These are phyloP conservation scores for Monopterus albus DNA, from an alignment of 2,113 vertebrate species.

Conservation along the genomic window DNA sequence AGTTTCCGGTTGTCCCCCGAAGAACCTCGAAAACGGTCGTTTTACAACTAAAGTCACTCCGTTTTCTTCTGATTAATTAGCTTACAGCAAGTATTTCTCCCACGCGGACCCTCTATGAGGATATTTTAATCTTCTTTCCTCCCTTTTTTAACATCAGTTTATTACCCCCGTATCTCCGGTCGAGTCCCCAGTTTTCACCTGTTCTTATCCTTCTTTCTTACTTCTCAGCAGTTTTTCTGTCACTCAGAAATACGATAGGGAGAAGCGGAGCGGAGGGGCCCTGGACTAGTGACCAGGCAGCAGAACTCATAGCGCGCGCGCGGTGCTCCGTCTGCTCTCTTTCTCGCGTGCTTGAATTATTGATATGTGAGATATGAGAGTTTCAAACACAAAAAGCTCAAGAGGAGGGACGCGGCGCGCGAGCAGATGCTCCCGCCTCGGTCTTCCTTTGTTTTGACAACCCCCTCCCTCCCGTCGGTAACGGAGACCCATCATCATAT, in stretches of 20 bases:
- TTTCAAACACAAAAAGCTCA: slow-evolving; percentile 86
- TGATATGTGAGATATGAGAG: slow-evolving; percentile 86
- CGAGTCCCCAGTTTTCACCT: slow-evolving; percentile 26
- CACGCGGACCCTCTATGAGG: not conserved
- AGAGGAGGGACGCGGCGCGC: slow-evolving; percentile 62
- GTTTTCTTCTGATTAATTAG: not conserved
- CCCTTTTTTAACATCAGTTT: not conserved
- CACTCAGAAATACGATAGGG: slow-evolving; percentile 65
- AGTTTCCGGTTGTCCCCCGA: slow-evolving; percentile 41
- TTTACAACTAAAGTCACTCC: slow-evolving; percentile 25
- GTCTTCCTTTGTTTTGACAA: slow-evolving; percentile 38
- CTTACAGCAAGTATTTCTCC: slow-evolving; percentile 15
- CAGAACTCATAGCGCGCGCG: slow-evolving; percentile 83
- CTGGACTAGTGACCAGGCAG: slow-evolving; percentile 78
- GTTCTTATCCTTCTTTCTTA: slow-evolving; percentile 33
- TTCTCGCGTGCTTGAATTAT: slow-evolving; percentile 86
- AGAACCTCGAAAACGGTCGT: not conserved
- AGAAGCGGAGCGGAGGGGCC: slow-evolving; percentile 77
- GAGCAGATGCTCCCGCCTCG: slow-evolving; percentile 74
- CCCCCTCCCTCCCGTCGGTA: slow-evolving; percentile 60
- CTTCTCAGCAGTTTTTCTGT: slow-evolving; percentile 66
- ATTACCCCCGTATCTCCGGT: slow-evolving; percentile 11
- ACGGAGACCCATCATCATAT: slow-evolving; percentile 73
- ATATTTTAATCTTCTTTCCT: not conserved
- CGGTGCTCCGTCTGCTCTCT: slow-evolving; percentile 79